Base-by-base conservation (phyloP, 2,888 invertebrate genomes). In the Meiosimyza platycephala region DNA sequence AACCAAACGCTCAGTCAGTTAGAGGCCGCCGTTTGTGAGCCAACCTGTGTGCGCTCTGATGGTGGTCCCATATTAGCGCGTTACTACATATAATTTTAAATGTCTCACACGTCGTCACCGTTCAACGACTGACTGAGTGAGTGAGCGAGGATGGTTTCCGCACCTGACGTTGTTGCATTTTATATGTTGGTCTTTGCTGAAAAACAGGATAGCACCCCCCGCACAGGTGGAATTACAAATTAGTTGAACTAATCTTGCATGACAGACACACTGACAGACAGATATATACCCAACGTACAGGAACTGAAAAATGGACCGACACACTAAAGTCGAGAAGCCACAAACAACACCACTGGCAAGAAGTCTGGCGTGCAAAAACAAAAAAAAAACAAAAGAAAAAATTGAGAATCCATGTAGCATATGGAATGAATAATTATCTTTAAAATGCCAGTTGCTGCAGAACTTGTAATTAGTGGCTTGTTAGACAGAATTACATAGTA, bases 61-160 rank as follows among this genome's bases (percentile, higher is more conserved):
- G 67, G 67, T 67, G 57, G 13, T 18, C 18, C 64, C 5, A n/a
- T n/a, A n/a, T 15, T 28, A 67, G 54, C 66, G 54, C 28, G n/a
- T 66, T 50, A 64, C 64, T 51, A n/a, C n/a, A n/a, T n/a, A 28
- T 62, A 70, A 70, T 70, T 70, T 70, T 52, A 62, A 70, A 70
- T 70, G 60, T 70, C 70, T 70, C 60, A 70, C 70, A 70, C 70
- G 70, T 70, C 70, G 70, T 70, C 70, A 62, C 52, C 16, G 47
- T 47, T 55, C 40, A 64, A 50, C 50, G 64, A 64, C 57, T 57
- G 28, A 13, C 6, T 28, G 57, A 28, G 57, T 28, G 57, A 13
- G 5, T 65, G 66, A 54, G 66, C 48, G n/a, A 22, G 64, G 64
- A 64, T 64, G 18, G 40, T 47, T 67, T 57, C 55, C 57, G 57